These are phyloP conservation scores for Chaitophorus viminalis DNA, from an alignment of 2,888 invertebrate species.

Conservation along the genomic window DNA sequence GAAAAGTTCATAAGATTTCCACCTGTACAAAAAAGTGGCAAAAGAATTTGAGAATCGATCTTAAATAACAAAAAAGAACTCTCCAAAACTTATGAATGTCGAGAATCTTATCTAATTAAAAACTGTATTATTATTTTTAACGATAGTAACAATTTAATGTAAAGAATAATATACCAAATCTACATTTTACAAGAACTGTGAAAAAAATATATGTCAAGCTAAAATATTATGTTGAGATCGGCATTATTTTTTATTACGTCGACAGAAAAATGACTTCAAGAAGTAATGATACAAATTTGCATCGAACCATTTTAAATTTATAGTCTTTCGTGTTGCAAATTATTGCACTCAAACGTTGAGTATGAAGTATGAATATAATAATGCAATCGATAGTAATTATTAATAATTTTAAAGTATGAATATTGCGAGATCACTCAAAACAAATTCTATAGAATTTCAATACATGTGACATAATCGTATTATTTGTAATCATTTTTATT, in stretches of 20 bases:
- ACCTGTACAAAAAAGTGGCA: not conserved
- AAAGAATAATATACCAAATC: not conserved
- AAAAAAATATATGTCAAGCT: not conserved
- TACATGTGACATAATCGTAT: too few species aligned
- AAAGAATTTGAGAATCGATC: not conserved
- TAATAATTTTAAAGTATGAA: too few species aligned
- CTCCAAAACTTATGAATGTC: too few species aligned
- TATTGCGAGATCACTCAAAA: too few species aligned
- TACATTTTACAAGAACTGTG: not conserved
- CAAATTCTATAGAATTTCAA: too few species aligned
- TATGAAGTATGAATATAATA: not conserved
- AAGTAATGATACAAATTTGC: not conserved
- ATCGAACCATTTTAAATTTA: slow-evolving; percentile 11
- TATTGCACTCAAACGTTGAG: not conserved
- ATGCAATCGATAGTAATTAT: too few species aligned
- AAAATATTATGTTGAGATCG: not conserved
- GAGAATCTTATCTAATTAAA: not conserved
- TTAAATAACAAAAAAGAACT: not conserved
- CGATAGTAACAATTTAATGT: too few species aligned
- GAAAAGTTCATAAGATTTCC: not conserved
- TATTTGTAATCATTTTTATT: too few species aligned
- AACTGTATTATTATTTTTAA: not conserved
- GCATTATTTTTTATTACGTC: slow-evolving; percentile 2
- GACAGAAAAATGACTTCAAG: slow-evolving; percentile 6
- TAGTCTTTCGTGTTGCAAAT: not conserved